These are phyloP conservation scores for Alloscopus bannaensis DNA, from an alignment of 2,888 invertebrate genomes.

Conservation along the genomic window DNA sequence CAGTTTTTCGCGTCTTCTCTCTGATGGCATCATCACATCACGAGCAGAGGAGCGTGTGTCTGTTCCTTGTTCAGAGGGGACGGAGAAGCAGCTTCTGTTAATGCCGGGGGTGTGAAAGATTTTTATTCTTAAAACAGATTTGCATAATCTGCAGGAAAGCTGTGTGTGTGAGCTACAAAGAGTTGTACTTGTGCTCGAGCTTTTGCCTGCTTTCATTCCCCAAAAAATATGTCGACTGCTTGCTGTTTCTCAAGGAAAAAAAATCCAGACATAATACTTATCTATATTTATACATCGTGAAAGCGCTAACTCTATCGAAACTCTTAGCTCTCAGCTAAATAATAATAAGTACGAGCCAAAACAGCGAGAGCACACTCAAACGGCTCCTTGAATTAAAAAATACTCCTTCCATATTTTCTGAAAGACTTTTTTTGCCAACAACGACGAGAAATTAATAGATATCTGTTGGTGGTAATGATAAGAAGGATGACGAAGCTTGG, in stretches of 20 bases:
- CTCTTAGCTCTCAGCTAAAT: conserved; percentile 4
- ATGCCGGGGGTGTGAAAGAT: conserved; percentile 63
- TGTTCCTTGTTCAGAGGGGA: too few relatives aligned
- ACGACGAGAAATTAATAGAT: conserved; percentile 30
- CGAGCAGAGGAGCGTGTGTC: conserved; percentile 8
- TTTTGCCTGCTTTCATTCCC: conserved; percentile 17
- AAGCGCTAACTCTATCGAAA: too few relatives aligned
- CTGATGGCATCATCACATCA: conserved; percentile 51
- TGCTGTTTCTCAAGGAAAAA: not conserved
- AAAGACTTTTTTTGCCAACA: conserved; percentile 21
- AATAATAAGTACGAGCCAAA: conserved; percentile 9
- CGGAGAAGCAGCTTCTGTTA: conserved; percentile 21
- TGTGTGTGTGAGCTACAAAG: not conserved
- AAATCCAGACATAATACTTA: not conserved
- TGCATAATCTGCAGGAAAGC: conserved; percentile 60
- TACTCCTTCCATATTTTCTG: not conserved
- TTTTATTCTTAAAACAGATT: conserved; percentile 60
- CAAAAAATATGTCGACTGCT: not conserved
- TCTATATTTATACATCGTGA: not conserved
- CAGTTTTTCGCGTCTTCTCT: not conserved
- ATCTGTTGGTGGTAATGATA: conserved; percentile 24
- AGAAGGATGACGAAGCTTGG: conserved; percentile 18
- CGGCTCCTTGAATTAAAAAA: not conserved
- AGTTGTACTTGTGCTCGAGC: too few relatives aligned
- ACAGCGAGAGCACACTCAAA: not conserved